phyloP scores from a whole-genome alignment of 2,113 vertebrate genomes.

The Aegithalos caudatus region DNA sequence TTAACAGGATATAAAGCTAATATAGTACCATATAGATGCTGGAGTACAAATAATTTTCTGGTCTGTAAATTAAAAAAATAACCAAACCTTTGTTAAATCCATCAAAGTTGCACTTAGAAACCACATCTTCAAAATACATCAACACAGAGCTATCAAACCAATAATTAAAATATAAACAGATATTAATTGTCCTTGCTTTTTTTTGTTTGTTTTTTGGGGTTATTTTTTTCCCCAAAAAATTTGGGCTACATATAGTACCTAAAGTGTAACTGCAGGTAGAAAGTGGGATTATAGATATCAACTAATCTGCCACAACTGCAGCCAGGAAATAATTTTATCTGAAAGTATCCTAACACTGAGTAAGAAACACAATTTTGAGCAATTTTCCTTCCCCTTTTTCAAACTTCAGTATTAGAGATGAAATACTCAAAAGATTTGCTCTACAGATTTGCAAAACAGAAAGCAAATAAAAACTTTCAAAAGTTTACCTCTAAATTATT shows the following conservation, averaged over 20 bases:
- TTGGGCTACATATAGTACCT: not conserved
- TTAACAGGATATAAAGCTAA: not conserved
- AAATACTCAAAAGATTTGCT: not conserved
- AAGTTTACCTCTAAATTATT: not conserved
- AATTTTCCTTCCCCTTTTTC: not conserved
- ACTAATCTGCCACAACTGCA: not conserved
- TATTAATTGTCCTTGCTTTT: not conserved
- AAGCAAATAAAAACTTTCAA: not conserved
- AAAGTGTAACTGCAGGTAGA: not conserved
- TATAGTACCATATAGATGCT: not conserved
- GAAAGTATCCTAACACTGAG: not conserved
- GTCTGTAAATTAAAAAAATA: not conserved
- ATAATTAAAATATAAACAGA: not conserved
- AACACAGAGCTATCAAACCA: not conserved
- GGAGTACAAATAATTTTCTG: not conserved
- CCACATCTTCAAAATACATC: not conserved
- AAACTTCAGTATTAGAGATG: not conserved
- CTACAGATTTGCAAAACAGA: not conserved
- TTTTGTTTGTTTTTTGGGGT: not conserved
- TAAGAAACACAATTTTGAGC: not conserved
- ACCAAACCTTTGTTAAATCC: not conserved
- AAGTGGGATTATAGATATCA: not conserved
- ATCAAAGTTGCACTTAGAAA: not conserved
- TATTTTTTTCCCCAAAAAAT: fast-evolving
- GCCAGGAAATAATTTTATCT: not conserved